Evolutionary conservation across 2,113 vertebrate genomes (phyloP).

Genomic region (Ochotona curzoniae): DNA sequence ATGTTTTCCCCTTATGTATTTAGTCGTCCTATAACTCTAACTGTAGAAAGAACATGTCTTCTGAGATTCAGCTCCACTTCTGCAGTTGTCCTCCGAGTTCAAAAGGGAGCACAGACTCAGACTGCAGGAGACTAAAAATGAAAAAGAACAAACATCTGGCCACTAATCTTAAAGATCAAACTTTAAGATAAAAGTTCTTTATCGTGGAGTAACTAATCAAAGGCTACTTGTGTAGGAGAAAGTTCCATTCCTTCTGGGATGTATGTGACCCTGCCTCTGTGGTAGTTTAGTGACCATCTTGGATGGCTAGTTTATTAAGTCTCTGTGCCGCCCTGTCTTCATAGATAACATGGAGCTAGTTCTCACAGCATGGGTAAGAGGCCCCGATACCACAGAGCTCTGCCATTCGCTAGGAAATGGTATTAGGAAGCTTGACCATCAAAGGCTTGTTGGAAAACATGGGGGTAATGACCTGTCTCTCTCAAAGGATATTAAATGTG

Average conservation of each 20-base stretch:
- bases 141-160: background rate
- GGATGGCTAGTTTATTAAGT: background rate
- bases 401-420: background rate
- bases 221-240: too few relatives aligned
- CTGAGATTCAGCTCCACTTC: background rate
- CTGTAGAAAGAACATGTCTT: background rate
- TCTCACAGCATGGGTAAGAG: background rate
- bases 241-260: background rate
- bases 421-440: background rate
- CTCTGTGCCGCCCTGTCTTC: background rate
- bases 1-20: too few relatives aligned
- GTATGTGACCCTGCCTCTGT: background rate
- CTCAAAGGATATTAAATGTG: background rate
- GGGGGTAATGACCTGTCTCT: background rate
- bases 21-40: background rate
- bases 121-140: background rate
- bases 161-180: too few relatives aligned
- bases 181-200: background rate
- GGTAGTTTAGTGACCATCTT: background rate
- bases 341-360: background rate
- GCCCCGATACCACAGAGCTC: background rate
- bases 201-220: background rate
- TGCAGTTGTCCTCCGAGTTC: background rate
- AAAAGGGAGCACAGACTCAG: background rate
- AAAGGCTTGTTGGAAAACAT: background rate